Conservation (phyloP, 2,797 vertebrate genomes). For the Xiphophorus birchmanni region DNA sequence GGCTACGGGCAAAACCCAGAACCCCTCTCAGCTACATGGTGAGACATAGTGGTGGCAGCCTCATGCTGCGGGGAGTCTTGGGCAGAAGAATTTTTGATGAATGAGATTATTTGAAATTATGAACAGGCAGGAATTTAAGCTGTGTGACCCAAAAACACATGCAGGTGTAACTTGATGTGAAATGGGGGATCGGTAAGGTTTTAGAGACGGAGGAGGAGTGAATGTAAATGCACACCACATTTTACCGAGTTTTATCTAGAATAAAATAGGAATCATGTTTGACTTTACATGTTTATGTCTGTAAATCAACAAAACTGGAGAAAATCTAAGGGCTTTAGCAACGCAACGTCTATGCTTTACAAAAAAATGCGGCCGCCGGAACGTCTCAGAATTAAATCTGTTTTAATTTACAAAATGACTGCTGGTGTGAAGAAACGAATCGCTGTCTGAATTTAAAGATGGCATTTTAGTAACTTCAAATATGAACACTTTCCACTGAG, state of each 20-base stretch:
- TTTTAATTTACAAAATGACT: conserved; percentile 15
- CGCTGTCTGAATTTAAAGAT: neutral
- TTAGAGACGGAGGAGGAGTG: neutral
- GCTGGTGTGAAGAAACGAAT: conserved; percentile 27
- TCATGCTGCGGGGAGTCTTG: neutral
- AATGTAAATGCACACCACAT: neutral
- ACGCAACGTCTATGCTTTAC: neutral
- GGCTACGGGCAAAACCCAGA: neutral
- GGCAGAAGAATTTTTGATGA: neutral
- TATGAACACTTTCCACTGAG: conserved; percentile 55
- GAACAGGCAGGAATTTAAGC: neutral
- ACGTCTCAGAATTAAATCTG: neutral
- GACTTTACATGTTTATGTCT: neutral
- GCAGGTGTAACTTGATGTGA: neutral
- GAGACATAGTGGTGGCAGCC: neutral
- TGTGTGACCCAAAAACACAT: neutral
- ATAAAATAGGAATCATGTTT: neutral
- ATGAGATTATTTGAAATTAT: neutral
- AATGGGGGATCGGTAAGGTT: neutral
- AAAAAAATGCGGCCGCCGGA: conserved; percentile 13
- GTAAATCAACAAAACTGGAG: neutral
- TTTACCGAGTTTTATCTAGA: neutral
- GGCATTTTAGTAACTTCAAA: conserved; percentile 44
- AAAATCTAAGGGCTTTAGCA: neutral
- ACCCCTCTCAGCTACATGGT: neutral